Base-by-base conservation (phyloP, 2,888 invertebrate genomes). In the Scaptomyza reducta region DNA sequence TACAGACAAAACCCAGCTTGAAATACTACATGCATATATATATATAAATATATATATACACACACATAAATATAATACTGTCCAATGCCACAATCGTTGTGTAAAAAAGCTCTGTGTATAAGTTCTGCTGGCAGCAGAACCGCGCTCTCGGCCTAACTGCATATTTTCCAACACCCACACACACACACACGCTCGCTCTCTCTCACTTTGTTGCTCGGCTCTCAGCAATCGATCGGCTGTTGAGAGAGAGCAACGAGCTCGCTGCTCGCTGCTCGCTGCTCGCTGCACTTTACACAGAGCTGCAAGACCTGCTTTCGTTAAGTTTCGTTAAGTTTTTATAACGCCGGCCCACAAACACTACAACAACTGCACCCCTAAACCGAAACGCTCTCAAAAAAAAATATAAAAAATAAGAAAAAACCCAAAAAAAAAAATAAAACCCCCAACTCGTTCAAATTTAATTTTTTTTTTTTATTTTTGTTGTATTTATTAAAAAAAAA, bases 11-110 rank as follows among this genome's bases (percentile, higher is more conserved):
- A 49, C 38, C 53, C 61, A 14, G 66, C 57, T 51, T 50, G 31
- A 63, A 50, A 27, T 35, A 13, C 35, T 41, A 18, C 13, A 22
- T 16, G 45, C 51, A 54, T 13, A 50, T 10, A 4, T 22, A 35
- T 11, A 35, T 38, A 11, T 51, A 27, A 61, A 62, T 38, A 47
- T 35, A 44, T n/a, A 22, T 56, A 53, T 33, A 31, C 38, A 18
- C 38, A 31, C 29, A 18, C n/a, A 53, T 14, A 57, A 41, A 31
- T 45, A 31, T 44, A 50, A 40, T 40, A 75, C 59, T 85, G 81
- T 81, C 87, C 76, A 82, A 79, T 55, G 87, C 79, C 82, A 85
- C 81, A 85, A 87, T 69, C 63, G 64, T 70, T 86, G 65, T 56
- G 13, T 54, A 51, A 29, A 51, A 29, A 65, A 64, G 22, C 64